phyloP scores from a whole-genome alignment of 1,140 invertebrate genomes.

The Cyclargus thomasi region DNA sequence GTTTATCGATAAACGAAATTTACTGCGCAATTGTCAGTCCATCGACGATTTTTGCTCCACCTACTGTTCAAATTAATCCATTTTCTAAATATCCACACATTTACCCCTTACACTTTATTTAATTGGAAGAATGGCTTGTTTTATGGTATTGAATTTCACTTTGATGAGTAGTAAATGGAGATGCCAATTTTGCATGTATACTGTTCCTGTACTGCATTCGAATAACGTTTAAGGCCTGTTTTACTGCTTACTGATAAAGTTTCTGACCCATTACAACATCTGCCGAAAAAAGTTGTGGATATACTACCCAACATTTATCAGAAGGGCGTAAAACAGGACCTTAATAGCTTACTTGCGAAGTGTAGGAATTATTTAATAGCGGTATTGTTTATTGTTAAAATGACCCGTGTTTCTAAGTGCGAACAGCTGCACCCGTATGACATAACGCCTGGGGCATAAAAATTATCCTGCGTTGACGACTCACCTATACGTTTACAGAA shows the following conservation, averaged over 20 bases:
- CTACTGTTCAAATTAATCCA: neutral
- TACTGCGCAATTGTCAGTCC: conserved; percentile 5
- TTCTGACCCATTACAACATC: no score
- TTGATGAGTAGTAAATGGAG: neutral
- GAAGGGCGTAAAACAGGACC: no score
- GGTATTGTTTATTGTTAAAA: conserved; percentile 16
- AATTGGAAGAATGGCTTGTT: neutral
- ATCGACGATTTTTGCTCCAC: neutral
- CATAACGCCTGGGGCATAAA: neutral
- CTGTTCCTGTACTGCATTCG: neutral
- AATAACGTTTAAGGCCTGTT: no score
- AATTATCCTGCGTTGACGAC: neutral
- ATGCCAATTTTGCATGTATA: neutral
- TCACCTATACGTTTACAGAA: neutral
- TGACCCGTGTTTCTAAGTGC: no score
- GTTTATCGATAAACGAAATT: conserved; percentile 5
- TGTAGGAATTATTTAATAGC: conserved; percentile 9
- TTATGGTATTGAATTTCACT: neutral
- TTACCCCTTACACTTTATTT: neutral
- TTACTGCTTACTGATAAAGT: no score
- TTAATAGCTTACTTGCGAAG: neutral
- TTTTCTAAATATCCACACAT: conserved; percentile 7
- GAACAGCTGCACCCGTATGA: neutral
- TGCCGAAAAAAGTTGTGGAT: no score
- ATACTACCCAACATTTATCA: no score